Percentiles rank a stretch among this genome's conserved stretches.
phyloP scores from a whole-genome alignment of 2,888 invertebrate species.

The Quadroppia sp. region DNA sequence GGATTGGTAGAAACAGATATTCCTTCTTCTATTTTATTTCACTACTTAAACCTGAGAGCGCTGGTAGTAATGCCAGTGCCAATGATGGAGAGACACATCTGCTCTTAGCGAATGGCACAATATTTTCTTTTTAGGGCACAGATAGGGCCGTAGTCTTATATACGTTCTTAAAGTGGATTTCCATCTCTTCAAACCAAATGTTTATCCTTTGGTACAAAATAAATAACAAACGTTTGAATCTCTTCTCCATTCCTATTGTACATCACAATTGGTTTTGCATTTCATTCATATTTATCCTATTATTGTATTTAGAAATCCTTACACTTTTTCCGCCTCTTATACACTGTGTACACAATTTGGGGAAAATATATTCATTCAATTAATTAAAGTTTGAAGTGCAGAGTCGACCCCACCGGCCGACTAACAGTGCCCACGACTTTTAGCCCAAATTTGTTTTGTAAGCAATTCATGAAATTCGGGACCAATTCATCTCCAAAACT shows the following conservation, averaged over 20 bases:
- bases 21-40: conserved; percentile 17
- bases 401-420: too few relatives aligned
- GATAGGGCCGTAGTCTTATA: background rate
- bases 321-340: conserved; percentile 3
- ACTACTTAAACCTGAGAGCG: conserved; percentile 28
- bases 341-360: conserved; percentile 16
- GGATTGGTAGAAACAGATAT: conserved; percentile 21
- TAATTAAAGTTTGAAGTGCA: conserved; percentile 33
- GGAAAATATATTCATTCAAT: conserved; percentile 6
- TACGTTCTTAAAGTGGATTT: conserved; percentile 27
- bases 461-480: conserved; percentile 14
- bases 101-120: conserved; percentile 22
- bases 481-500: conserved; percentile 8
- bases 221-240: conserved; percentile 18
- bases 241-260: background rate
- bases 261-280: conserved; percentile 3
- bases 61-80: background rate
- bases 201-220: conserved; percentile 31
- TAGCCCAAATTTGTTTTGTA: conserved; percentile 20
- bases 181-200: conserved; percentile 20
- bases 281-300: conserved; percentile 31
- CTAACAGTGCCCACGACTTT: conserved; percentile 14
- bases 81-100: conserved; percentile 9
- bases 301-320: conserved; percentile 15
- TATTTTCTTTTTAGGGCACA: conserved; percentile 19